Evolutionary conservation across 2,113 vertebrate genomes (phyloP).

Genomic region (Haemorhous mexicanus): DNA sequence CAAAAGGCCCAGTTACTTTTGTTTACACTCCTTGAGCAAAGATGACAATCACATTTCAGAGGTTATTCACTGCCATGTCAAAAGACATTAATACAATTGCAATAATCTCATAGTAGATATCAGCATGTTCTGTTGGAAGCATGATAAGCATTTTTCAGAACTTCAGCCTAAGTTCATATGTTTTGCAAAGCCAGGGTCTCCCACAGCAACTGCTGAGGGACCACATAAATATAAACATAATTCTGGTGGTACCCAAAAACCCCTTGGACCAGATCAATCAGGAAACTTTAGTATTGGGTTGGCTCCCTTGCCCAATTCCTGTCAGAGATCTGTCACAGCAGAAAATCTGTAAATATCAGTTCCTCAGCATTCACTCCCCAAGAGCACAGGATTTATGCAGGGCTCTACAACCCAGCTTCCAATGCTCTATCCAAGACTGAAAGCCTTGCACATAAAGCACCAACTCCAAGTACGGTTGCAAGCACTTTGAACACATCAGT

Average conservation of each 20-base stretch:
- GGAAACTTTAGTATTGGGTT: background rate
- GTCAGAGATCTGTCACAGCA: background rate
- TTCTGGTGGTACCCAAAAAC: background rate
- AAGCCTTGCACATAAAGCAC: background rate
- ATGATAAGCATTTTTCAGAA: background rate
- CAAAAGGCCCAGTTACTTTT: background rate
- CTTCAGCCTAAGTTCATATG: background rate
- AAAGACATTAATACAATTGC: background rate
- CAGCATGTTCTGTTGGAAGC: background rate
- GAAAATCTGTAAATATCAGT: background rate
- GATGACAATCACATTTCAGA: background rate
- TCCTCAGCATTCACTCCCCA: background rate
- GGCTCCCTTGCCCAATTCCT: background rate
- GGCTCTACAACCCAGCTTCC: background rate
- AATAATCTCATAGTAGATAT: background rate
- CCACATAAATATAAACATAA: background rate
- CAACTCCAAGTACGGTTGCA: background rate
- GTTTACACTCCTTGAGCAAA: background rate
- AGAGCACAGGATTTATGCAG: background rate
- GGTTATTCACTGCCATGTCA: background rate
- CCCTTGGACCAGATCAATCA: background rate
- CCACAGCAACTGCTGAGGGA: background rate
- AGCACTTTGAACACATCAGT: background rate
- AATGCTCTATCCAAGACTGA: background rate
- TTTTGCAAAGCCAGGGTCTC: background rate